Evolutionary conservation across 2,888 invertebrate genomes (phyloP).

Genomic region (Platycheirus rosarum): DNA sequence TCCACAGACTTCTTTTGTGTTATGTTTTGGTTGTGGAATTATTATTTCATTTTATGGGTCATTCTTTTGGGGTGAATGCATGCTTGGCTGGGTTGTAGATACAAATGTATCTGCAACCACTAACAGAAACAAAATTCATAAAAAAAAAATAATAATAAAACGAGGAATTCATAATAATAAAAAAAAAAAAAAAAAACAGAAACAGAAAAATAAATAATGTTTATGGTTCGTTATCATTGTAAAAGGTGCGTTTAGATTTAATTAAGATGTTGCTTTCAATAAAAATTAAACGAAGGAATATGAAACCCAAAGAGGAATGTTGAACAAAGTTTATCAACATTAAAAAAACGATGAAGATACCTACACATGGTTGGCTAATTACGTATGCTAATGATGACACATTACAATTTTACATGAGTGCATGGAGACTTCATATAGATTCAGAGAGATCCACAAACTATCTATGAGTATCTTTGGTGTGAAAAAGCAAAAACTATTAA

Average conservation of each 20-base stretch:
- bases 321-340: slow-evolving; percentile 50
- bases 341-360: slow-evolving; percentile 57
- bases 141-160: slow-evolving; percentile 25
- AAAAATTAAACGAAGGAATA: slow-evolving; percentile 7
- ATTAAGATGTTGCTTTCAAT: slow-evolving; percentile 69
- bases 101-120: background rate
- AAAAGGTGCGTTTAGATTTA: slow-evolving; percentile 74
- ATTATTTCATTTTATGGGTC: slow-evolving; percentile 66
- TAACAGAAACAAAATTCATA: slow-evolving; percentile 23
- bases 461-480: slow-evolving; percentile 50
- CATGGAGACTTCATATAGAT: slow-evolving; percentile 7
- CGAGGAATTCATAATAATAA: slow-evolving; percentile 8
- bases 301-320: slow-evolving; percentile 26
- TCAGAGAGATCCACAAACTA: background rate
- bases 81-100: slow-evolving; percentile 57
- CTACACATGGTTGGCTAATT: slow-evolving; percentile 59
- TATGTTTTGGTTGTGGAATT: slow-evolving; percentile 36
- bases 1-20: slow-evolving; percentile 41
- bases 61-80: slow-evolving; percentile 71
- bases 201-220: slow-evolving; percentile 68
- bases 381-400: slow-evolving; percentile 72
- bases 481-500: slow-evolving; percentile 56
- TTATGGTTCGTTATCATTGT: slow-evolving; percentile 72
- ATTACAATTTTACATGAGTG: slow-evolving; percentile 56
- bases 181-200: slow-evolving; percentile 57